Base-by-base conservation (phyloP, 2,113 vertebrate species). In the Xenus cinereus region DNA sequence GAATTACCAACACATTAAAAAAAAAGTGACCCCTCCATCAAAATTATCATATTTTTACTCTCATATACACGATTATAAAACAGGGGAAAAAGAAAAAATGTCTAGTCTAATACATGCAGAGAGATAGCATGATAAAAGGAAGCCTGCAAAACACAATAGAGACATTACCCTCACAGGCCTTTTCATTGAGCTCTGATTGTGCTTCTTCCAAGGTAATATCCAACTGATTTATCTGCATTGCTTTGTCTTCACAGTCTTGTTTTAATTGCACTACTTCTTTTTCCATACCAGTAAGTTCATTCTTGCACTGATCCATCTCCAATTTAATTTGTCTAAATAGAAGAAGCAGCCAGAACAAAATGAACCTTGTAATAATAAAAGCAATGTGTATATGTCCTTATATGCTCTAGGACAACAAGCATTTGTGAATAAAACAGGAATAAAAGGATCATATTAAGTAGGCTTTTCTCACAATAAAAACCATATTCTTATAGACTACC, bases 191-290 rank as follows among this genome's bases (percentile, higher is more conserved):
- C 87, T 99, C 97, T 94, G 89, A 97, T 95, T 97, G 98, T 92
- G 98, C 99, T 96, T 99, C 98, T 95, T 99, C 98, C 94, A 99
- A 97, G 96, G 97, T 98, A 95, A 98, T 98, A 93, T 98, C 98
- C 98, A 99, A 97, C 62, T 99, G 98, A 84, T 91, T 98, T 32
- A 99, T 97, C 81, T 98, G 98, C 21, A 97, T 96, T 24, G 98
- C 96, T 97, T 99, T 99, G 64, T 96, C 98, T 98, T 99, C 98
- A 37, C 97, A 98, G 94, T 99, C 99, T 51, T 69, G 90, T 48
- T 98, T 98, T 54, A 99, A 96, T 43, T 98, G 98, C 82, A 98
- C 91, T 76, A 98, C 72, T 82, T 98, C 97, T 97, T 97, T 98
- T 95, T 99, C 98, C 97, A 97, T 98, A 94, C 96, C 95, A 68